phyloP scores from a whole-genome alignment of 2,113 vertebrate species.

The Microtus richardsoni region DNA sequence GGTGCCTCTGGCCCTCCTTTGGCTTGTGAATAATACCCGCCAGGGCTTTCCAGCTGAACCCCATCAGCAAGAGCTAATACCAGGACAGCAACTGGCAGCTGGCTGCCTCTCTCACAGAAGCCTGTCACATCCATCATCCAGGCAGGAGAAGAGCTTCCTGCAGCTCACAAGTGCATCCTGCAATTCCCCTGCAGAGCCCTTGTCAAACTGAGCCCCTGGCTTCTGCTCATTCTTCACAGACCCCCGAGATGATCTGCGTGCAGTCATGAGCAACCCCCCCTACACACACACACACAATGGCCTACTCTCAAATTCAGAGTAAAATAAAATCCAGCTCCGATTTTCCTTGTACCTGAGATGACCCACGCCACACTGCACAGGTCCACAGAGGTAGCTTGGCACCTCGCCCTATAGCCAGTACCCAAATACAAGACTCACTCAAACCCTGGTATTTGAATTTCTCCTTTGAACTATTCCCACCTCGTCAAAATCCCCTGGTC shows the following conservation, averaged over 20 bases:
- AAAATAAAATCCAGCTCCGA: not conserved
- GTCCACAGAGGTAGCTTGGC: not conserved
- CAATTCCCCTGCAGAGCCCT: slow-evolving; percentile 63
- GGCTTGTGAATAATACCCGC: not conserved
- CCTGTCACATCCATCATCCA: slow-evolving; percentile 70
- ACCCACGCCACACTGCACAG: not conserved
- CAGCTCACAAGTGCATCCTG: slow-evolving; percentile 30
- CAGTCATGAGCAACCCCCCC: not conserved
- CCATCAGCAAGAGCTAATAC: slow-evolving; percentile 42
- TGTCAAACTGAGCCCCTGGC: slow-evolving; percentile 66
- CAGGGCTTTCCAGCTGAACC: slow-evolving; percentile 48
- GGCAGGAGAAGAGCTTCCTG: slow-evolving; percentile 69
- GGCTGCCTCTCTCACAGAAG: slow-evolving; percentile 45
- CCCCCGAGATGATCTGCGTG: slow-evolving; percentile 27
- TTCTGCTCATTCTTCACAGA: slow-evolving; percentile 71
- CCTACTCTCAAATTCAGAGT: slow-evolving; percentile 16
- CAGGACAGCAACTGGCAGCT: slow-evolving; percentile 67
- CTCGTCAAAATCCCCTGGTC: not conserved
- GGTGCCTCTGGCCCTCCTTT: not conserved
- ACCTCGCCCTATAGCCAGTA: not conserved
- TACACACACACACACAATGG: not conserved
- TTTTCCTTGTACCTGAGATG: not conserved
- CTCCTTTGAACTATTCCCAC: not conserved
- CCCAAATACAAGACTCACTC: not conserved
- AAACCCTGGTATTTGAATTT: not conserved